These are phyloP conservation scores for Antheraea pernyi DNA, from an alignment of 1,140 invertebrate genomes.

Conservation along the genomic window DNA sequence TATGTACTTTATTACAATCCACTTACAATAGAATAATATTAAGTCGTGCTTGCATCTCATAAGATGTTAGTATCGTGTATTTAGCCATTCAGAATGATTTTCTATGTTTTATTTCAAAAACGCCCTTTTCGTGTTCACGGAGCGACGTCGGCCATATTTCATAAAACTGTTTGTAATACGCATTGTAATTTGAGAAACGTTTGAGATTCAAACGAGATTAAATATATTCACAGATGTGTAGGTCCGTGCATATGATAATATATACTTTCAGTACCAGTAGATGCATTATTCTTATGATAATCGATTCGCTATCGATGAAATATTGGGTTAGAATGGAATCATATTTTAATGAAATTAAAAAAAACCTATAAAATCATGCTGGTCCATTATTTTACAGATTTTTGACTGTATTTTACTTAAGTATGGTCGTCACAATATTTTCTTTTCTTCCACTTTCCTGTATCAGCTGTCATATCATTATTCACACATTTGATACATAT, in stretches of 20 bases:
- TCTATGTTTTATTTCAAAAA: conserved; percentile 13
- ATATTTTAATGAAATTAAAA: too few relatives aligned
- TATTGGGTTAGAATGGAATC: too few relatives aligned
- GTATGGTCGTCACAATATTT: too few relatives aligned
- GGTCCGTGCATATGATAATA: background rate
- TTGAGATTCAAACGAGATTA: conserved; percentile 18
- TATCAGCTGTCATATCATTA: too few relatives aligned
- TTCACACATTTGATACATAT: too few relatives aligned
- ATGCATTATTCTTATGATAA: too few relatives aligned
- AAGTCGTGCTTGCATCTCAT: background rate
- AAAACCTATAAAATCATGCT: too few relatives aligned
- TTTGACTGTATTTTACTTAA: too few relatives aligned
- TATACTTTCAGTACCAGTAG: background rate
- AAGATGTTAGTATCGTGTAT: conserved; percentile 2
- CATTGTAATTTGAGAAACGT: conserved; percentile 39
- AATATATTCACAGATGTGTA: background rate
- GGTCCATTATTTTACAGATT: too few relatives aligned
- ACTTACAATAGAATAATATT: conserved; percentile 1
- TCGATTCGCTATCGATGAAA: too few relatives aligned
- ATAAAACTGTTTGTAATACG: conserved; percentile 37
- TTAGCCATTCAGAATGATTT: background rate
- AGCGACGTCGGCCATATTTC: conserved; percentile 28
- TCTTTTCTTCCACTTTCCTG: too few relatives aligned
- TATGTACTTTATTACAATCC: background rate
- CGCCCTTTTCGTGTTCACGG: conserved; percentile 32